Conservation (phyloP, 2,113 vertebrate species). For the Cervus canadensis region DNA sequence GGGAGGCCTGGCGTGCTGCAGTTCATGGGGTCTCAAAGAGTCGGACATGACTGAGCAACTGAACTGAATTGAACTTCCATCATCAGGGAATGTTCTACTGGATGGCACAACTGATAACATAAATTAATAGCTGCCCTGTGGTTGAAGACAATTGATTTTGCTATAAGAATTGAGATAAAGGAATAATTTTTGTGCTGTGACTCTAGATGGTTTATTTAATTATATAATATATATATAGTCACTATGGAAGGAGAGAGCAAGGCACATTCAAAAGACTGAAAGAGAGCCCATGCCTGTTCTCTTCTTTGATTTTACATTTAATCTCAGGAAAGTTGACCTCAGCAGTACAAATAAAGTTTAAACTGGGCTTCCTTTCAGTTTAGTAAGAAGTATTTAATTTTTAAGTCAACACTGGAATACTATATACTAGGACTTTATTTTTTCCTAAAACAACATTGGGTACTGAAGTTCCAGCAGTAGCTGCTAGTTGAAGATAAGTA, state of each 20-base stretch:
- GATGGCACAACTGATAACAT: background rate
- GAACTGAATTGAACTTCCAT: background rate
- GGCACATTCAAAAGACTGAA: background rate
- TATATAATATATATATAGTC: background rate
- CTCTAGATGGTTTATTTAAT: background rate
- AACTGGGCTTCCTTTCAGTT: background rate
- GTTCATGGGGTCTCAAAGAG: background rate
- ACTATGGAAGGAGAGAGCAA: background rate
- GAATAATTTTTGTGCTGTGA: background rate
- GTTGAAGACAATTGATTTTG: background rate
- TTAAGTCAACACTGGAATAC: background rate
- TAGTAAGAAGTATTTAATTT: background rate
- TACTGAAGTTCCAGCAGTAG: background rate
- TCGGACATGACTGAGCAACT: background rate
- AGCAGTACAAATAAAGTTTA: background rate
- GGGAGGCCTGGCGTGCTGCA: background rate
- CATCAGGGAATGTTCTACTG: background rate
- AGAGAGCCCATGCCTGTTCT: background rate
- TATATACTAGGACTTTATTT: background rate
- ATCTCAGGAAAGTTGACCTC: background rate
- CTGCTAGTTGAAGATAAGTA: background rate
- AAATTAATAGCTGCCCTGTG: background rate
- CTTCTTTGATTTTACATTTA: background rate
- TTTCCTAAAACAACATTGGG: conserved; percentile 61
- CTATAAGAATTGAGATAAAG: background rate